These are phyloP conservation scores for Amblyjoppa fuscipennis DNA, from an alignment of 2,888 invertebrate genomes.

Conservation along the genomic window DNA sequence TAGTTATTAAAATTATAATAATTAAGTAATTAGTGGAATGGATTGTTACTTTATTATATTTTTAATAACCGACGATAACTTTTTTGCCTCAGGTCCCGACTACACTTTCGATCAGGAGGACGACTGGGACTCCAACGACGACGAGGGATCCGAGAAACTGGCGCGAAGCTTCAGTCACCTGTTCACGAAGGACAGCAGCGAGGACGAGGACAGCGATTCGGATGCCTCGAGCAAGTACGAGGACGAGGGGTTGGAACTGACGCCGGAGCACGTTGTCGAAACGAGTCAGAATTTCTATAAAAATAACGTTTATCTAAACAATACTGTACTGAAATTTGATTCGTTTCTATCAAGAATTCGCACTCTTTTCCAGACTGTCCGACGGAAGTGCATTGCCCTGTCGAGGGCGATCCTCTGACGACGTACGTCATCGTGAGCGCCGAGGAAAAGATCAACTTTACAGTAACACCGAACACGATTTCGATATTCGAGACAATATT, in stretches of 20 bases:
- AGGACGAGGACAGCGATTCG: slow-evolving; percentile 86
- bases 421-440: slow-evolving; percentile 90
- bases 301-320: neutral
- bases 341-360: neutral
- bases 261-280: slow-evolving; percentile 77
- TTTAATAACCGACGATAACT: neutral
- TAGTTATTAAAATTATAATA: too few species aligned
- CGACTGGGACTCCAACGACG: slow-evolving; percentile 90
- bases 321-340: neutral
- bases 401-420: slow-evolving; percentile 83
- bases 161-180: slow-evolving; percentile 91
- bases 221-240: slow-evolving; percentile 85
- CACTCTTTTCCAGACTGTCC: slow-evolving; percentile 74
- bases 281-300: slow-evolving; percentile 71
- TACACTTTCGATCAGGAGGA: slow-evolving; percentile 83
- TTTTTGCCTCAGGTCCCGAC: slow-evolving; percentile 78
- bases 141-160: slow-evolving; percentile 90
- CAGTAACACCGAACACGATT: slow-evolving; percentile 89
- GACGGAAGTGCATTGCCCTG: slow-evolving; percentile 64
- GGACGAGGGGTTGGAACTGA: slow-evolving; percentile 79
- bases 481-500: slow-evolving; percentile 86
- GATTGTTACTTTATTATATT: neutral
- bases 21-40: neutral
- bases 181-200: slow-evolving; percentile 90
- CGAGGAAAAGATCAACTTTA: slow-evolving; percentile 89